These are phyloP conservation scores for Tribolium castaneum DNA, from an alignment of 1,140 invertebrate genomes.

Conservation along the genomic window DNA sequence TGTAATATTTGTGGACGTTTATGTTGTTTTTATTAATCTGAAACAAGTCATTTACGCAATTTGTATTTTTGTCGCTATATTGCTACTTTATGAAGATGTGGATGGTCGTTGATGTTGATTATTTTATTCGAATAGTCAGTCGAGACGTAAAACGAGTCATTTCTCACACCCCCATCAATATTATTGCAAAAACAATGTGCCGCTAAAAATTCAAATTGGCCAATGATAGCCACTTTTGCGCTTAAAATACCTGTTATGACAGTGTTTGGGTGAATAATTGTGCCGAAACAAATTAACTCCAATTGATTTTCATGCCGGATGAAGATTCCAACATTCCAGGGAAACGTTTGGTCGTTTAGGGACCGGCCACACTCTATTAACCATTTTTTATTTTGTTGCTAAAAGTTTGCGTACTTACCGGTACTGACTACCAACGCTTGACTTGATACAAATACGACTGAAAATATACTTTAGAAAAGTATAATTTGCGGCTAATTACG, in stretches of 20 bases:
- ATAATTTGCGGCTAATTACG: too few relatives aligned
- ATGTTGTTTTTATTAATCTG: constrained; percentile 18
- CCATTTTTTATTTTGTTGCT: too few relatives aligned
- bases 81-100: background rate
- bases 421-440: too few relatives aligned
- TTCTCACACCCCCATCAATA: background rate
- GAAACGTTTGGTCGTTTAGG: background rate
- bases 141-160: constrained; percentile 6
- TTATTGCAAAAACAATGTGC: constrained; percentile 32
- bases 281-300: constrained; percentile 19
- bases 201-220: background rate
- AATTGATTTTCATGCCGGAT: background rate
- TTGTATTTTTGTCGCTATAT: background rate
- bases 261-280: constrained; percentile 5
- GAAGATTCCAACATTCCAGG: constrained; percentile 31
- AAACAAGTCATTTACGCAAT: background rate
- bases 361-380: too few relatives aligned
- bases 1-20: background rate
- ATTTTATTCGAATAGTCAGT: background rate
- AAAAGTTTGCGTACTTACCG: too few relatives aligned
- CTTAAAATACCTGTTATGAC: constrained; percentile 8
- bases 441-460: too few relatives aligned
- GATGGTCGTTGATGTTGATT: background rate
- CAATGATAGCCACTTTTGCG: background rate
- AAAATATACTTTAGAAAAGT: too few relatives aligned